A percentile compares a stretch with the other conserved stretches of the same genome.
Evolutionary conservation across 1,140 invertebrate species (phyloP).

Genomic region (Microplitis demolitor): DNA sequence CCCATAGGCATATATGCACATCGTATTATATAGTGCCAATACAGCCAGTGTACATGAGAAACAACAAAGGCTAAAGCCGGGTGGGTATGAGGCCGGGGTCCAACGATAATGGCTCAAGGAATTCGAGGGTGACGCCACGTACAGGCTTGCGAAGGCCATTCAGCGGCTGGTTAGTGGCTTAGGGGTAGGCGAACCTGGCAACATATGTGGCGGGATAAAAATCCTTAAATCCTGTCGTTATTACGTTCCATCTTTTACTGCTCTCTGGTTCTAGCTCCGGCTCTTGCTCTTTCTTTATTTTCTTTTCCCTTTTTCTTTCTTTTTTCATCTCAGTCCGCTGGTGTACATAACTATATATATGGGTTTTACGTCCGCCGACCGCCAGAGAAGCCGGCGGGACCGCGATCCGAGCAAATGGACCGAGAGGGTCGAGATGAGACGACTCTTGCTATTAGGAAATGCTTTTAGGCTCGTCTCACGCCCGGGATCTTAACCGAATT

Average conservation of each 20-base stretch:
- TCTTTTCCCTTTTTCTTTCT: too few species aligned
- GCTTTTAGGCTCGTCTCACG: slow-evolving; percentile 28
- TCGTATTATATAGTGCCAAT: neutral
- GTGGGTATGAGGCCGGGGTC: neutral
- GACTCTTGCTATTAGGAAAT: slow-evolving; percentile 21
- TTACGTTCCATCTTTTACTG: neutral
- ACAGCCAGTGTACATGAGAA: neutral
- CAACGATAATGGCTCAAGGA: slow-evolving; percentile 26
- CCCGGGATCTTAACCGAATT: slow-evolving; percentile 24
- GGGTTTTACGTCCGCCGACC: neutral
- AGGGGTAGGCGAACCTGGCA: neutral
- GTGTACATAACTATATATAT: too few species aligned
- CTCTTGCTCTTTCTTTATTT: too few species aligned
- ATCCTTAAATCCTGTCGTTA: neutral
- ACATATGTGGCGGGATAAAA: slow-evolving; percentile 10
- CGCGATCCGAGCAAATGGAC: neutral
- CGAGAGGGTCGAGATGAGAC: neutral
- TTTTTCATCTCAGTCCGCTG: neutral
- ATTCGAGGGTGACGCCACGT: slow-evolving; percentile 25
- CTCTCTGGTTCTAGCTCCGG: neutral
- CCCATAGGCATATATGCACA: too few species aligned
- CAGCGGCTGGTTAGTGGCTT: slow-evolving; percentile 1
- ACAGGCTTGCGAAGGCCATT: slow-evolving; percentile 10
- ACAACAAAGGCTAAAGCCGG: neutral
- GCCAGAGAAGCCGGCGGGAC: neutral